phyloP scores from a whole-genome alignment of 2,797 vertebrate genomes.

The Lateolabrax maculatus region DNA sequence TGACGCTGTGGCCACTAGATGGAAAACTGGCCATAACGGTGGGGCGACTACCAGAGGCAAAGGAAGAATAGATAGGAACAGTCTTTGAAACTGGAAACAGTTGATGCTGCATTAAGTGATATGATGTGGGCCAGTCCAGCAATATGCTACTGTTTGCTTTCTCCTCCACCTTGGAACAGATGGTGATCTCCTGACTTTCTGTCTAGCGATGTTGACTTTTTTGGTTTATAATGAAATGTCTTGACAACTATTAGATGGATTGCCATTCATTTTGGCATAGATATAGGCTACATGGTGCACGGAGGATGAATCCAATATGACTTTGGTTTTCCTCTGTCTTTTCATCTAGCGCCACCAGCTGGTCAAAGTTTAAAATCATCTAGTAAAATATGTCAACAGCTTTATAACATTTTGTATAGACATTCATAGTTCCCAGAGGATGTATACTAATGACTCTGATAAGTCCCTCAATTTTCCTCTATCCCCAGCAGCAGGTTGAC shows the following conservation, averaged over 20 bases:
- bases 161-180: not conserved
- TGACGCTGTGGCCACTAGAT: not conserved
- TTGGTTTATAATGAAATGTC: not conserved
- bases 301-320: not conserved
- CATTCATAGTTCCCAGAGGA: not conserved
- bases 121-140: not conserved
- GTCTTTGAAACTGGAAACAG: conserved; percentile 12
- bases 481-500: too few relatives aligned
- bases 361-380: not conserved
- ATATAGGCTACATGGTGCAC: not conserved
- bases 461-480: not conserved
- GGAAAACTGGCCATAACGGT: conserved; percentile 4
- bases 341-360: not conserved
- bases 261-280: not conserved
- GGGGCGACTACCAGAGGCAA: not conserved
- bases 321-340: not conserved
- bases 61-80: not conserved
- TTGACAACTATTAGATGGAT: not conserved
- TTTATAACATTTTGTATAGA: not conserved
- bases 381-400: not conserved
- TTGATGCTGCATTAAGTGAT: not conserved
- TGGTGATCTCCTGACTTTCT: not conserved
- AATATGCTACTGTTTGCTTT: conserved; percentile 1
- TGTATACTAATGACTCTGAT: not conserved
- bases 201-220: not conserved